Evolutionary conservation across 2,797 vertebrate genomes (phyloP).

Genomic region (Oryzias dopingdopingensis): DNA sequence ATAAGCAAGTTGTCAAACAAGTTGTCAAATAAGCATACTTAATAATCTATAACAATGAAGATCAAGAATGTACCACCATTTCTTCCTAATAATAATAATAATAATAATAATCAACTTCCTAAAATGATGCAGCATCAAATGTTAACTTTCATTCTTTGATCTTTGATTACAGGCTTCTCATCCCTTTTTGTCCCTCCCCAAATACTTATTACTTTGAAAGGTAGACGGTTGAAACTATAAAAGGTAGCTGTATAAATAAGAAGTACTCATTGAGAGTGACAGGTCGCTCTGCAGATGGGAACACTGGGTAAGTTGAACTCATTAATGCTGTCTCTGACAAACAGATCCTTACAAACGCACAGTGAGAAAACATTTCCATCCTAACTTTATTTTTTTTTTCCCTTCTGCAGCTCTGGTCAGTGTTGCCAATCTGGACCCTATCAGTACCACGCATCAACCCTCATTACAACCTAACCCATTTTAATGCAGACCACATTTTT

Average conservation of each 20-base stretch:
- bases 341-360: conserved; percentile 26
- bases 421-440: conserved; percentile 5
- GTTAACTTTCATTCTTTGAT: background rate
- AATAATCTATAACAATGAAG: too few relatives aligned
- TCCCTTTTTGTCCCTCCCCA: conserved; percentile 17
- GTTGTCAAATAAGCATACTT: too few relatives aligned
- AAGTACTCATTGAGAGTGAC: conserved; percentile 69
- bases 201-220: conserved; percentile 50
- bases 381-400: background rate
- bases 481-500: conserved; percentile 33
- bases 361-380: background rate
- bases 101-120: background rate
- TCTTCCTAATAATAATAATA: background rate
- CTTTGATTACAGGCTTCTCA: conserved; percentile 9
- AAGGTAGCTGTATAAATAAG: conserved; percentile 70
- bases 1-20: too few relatives aligned
- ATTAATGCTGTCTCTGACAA: conserved; percentile 51
- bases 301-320: conserved; percentile 60
- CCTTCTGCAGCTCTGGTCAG: background rate
- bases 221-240: conserved; percentile 61
- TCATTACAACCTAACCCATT: conserved; percentile 40
- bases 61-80: too few relatives aligned
- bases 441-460: conserved; percentile 50
- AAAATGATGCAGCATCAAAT: conserved; percentile 1
- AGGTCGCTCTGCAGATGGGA: conserved; percentile 58